These are phyloP conservation scores for Thryonomys swinderianus DNA, from an alignment of 2,113 vertebrate species.

Conservation along the genomic window DNA sequence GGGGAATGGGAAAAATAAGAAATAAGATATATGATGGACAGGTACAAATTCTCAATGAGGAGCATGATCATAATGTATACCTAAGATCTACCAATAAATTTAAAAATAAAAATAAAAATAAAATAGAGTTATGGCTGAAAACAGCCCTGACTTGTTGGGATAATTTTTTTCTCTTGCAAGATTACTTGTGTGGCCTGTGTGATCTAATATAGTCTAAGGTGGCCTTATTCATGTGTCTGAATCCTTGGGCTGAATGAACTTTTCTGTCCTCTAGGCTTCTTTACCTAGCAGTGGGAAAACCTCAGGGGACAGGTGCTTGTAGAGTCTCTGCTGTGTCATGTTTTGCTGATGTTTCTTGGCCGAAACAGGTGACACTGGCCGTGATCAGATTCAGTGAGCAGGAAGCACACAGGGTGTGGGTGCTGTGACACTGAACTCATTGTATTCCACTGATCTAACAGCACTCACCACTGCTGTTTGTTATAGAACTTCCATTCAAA, in stretches of 20 bases:
- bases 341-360: conserved; percentile 25
- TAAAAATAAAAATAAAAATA: too few relatives aligned
- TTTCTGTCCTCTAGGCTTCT: background rate
- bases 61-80: too few relatives aligned
- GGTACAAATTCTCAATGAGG: too few relatives aligned
- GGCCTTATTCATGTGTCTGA: background rate
- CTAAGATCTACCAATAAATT: too few relatives aligned
- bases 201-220: background rate
- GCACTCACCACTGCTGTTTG: background rate
- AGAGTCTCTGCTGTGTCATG: background rate
- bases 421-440: background rate
- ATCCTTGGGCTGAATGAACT: background rate
- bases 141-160: background rate
- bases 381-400: background rate
- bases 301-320: background rate
- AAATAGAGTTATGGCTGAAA: background rate
- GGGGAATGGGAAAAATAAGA: too few relatives aligned
- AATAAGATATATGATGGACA: too few relatives aligned
- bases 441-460: background rate
- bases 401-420: background rate
- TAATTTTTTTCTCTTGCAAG: background rate
- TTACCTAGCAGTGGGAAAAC: background rate
- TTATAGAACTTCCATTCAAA: conserved; percentile 17
- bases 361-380: background rate
- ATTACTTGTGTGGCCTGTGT: background rate